Base-by-base conservation (phyloP, 2,113 vertebrate species). In the Gasterosteus nipponicus region DNA sequence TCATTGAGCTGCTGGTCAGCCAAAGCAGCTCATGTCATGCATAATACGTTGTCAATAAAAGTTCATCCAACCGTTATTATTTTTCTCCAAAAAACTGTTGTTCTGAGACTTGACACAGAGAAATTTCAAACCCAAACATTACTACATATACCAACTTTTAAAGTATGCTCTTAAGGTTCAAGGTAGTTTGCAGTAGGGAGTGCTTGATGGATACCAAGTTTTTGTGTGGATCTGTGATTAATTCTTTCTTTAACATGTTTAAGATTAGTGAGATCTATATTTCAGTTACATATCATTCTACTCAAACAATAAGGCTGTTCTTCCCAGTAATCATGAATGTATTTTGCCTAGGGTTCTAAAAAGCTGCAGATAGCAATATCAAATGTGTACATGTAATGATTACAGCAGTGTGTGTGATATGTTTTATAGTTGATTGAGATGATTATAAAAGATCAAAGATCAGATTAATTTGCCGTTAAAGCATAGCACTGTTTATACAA, bases 1-100 rank as follows among this genome's bases (percentile, higher is more conserved):
- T 5, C 15, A 10, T 47, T 53, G 61, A 72, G 7, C 64, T 42
- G 59, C 19, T 35, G 63, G 58, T 70, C 65, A 46, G 29, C 19
- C 19, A 49, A 14, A 66, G 46, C 41, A 16, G 56, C 33, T 63
- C 22, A 29, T 26, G 41, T 39, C 26, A 44, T 63, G 39, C 4
- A 26, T 22, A 26, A 63, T 18, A 46, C 16, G 31, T 64, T 64
- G 8, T 26, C 61, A 29, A 26, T 16, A 42, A 15, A 62, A 14
- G 14, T 22, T 39, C 19, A 54, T 54, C 10, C 22, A 57, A 33
- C 10, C 14, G 14, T 63, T 49, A 11, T 62, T 38, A 4, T 4
- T 22, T 53, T n/a, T 22, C 11, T 4, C 51, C 51, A 53, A 53
- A 11, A n/a, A 53, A 11, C n/a, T 22, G 11, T 3, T 18, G 16